phyloP scores from a whole-genome alignment of 2,797 vertebrate genomes.

The Distichodus sexfasciatus region DNA sequence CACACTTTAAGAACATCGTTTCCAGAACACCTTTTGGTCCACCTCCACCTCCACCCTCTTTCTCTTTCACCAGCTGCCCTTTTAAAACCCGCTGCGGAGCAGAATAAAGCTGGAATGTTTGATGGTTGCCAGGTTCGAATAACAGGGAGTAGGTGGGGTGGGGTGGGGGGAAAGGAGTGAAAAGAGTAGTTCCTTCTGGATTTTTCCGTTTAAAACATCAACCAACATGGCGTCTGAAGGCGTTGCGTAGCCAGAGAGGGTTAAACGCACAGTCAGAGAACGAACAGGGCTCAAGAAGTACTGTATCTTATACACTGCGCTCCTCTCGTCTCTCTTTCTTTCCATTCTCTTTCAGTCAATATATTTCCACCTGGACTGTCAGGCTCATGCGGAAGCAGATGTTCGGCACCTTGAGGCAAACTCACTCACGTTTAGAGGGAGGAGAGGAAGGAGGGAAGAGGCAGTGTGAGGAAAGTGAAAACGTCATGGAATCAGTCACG shows the following conservation, averaged over 20 bases:
- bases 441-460: conserved; percentile 8
- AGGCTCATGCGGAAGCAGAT: conserved; percentile 30
- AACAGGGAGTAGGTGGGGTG: too few relatives aligned
- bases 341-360: not conserved
- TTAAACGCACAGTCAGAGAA: not conserved
- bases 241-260: not conserved
- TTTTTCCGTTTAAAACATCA: conserved; percentile 9
- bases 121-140: conserved; percentile 32
- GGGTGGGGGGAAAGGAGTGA: not conserved
- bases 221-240: not conserved
- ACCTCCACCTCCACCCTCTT: conserved; percentile 27
- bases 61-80: conserved; percentile 32
- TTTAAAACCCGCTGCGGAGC: conserved; percentile 17
- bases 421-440: conserved; percentile 46
- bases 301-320: not conserved
- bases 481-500: conserved; percentile 15
- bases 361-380: not conserved
- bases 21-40: conserved; percentile 36
- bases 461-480: conserved; percentile 16
- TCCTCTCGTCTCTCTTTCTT: not conserved
- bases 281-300: not conserved
- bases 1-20: conserved; percentile 5
- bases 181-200: conserved; percentile 22
- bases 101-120: conserved; percentile 41
- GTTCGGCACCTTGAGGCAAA: conserved; percentile 61